These are phyloP conservation scores for Pholis gunnellus DNA, from an alignment of 2,113 vertebrate genomes.

Conservation along the genomic window DNA sequence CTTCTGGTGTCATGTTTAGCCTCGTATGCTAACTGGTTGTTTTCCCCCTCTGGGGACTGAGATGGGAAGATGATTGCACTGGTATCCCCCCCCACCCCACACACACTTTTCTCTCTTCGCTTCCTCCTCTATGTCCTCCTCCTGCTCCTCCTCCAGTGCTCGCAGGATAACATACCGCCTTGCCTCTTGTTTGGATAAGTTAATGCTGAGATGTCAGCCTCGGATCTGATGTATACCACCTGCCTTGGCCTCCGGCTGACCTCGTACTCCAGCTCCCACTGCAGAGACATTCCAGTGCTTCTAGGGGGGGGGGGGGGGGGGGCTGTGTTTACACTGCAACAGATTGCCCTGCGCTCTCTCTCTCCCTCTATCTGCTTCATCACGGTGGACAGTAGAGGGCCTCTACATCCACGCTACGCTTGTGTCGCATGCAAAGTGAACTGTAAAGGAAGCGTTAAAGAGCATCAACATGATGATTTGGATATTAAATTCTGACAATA, in stretches of 20 bases:
- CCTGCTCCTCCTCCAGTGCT: slow-evolving; percentile 44
- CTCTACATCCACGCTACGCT: background rate
- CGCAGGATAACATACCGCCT: slow-evolving; percentile 68
- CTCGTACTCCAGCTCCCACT: slow-evolving; percentile 81
- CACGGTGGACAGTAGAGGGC: slow-evolving; percentile 34
- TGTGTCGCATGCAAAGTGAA: background rate
- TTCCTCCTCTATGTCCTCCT: slow-evolving; percentile 48
- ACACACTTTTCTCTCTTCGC: slow-evolving; percentile 20
- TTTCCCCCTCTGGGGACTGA: slow-evolving; percentile 34
- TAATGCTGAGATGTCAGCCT: slow-evolving; percentile 83
- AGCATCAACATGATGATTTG: background rate
- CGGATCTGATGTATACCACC: slow-evolving; percentile 85
- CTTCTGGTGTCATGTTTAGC: slow-evolving; percentile 59
- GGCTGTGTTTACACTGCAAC: slow-evolving; percentile 82
- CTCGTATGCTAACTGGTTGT: slow-evolving; percentile 49
- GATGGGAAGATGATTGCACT: slow-evolving; percentile 39
- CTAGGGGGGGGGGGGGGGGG: slow-evolving; percentile 44
- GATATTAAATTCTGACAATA: background rate
- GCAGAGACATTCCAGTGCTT: slow-evolving; percentile 84
- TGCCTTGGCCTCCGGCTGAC: slow-evolving; percentile 85
- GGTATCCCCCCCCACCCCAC: slow-evolving; percentile 22
- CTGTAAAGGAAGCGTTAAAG: background rate
- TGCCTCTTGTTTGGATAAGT: slow-evolving; percentile 83
- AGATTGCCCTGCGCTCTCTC: slow-evolving; percentile 65
- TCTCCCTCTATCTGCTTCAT: slow-evolving; percentile 53